phyloP scores from a whole-genome alignment of 1,140 invertebrate species.

The Medauroidea extradentata region DNA sequence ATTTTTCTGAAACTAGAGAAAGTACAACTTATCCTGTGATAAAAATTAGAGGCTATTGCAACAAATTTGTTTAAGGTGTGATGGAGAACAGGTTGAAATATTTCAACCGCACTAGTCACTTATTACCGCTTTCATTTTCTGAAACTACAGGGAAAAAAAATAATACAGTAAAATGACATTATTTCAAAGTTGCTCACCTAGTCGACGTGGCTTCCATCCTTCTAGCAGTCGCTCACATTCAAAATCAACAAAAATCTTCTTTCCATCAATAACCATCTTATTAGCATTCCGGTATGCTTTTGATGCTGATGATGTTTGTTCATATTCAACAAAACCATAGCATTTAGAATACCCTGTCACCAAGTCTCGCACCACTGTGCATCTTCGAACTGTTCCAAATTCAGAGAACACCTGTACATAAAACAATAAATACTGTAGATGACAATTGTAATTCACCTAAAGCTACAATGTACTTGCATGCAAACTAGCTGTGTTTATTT shows the following conservation, averaged over 20 bases:
- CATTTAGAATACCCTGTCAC: conserved; percentile 77
- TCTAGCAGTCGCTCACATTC: conserved; percentile 53
- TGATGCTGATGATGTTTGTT: conserved; percentile 53
- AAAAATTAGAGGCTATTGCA: too few species aligned
- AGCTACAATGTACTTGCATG: not conserved
- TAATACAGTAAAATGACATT: too few species aligned
- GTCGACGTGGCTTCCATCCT: conserved; percentile 78
- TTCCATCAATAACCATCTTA: conserved; percentile 64
- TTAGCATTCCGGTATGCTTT: conserved; percentile 56
- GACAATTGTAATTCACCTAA: not conserved
- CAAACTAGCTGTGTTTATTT: not conserved
- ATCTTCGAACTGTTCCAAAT: conserved; percentile 61
- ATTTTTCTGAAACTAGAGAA: too few species aligned
- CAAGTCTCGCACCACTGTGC: conserved; percentile 69
- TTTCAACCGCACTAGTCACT: too few species aligned
- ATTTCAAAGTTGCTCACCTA: conserved; percentile 60
- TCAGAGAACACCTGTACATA: conserved; percentile 54
- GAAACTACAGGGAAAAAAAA: too few species aligned
- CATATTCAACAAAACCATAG: conserved; percentile 84
- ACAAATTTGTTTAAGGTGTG: too few species aligned
- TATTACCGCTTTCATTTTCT: too few species aligned
- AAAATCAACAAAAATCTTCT: conserved; percentile 50
- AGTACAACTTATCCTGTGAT: too few species aligned
- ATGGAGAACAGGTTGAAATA: too few species aligned
- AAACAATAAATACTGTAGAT: not conserved